Percentiles rank a stretch among this genome's conserved stretches.
phyloP scores from a whole-genome alignment of 2,888 invertebrate species.

The Limenitis camilla region DNA sequence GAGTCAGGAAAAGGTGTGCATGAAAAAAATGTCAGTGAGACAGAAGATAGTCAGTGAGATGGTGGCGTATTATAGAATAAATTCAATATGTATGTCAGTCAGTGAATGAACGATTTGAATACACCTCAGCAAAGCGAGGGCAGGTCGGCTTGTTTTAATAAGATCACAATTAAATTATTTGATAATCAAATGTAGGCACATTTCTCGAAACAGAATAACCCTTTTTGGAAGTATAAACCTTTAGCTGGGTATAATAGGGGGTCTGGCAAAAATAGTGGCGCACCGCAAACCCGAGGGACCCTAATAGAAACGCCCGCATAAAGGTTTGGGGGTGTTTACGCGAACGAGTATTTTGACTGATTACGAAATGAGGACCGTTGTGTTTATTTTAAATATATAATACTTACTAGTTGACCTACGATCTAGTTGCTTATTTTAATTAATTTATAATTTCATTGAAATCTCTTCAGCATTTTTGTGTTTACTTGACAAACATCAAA shows the following conservation, averaged over 20 bases:
- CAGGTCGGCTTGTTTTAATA: slow-evolving; percentile 3
- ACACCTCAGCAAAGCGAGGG: neutral
- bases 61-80: too few relatives aligned
- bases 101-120: neutral
- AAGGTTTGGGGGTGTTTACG: slow-evolving; percentile 25
- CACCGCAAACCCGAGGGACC: slow-evolving; percentile 25
- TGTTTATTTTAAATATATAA: neutral
- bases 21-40: too few relatives aligned
- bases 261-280: slow-evolving; percentile 31
- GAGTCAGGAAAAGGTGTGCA: too few relatives aligned
- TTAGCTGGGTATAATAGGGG: slow-evolving; percentile 29
- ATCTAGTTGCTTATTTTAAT: neutral
- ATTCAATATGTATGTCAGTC: neutral
- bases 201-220: slow-evolving; percentile 8
- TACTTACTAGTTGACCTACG: neutral
- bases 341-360: slow-evolving; percentile 1
- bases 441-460: too few relatives aligned
- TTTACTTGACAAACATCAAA: too few relatives aligned
- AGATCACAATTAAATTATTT: too few relatives aligned
- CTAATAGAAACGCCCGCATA: slow-evolving; percentile 29
- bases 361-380: neutral
- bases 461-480: too few relatives aligned
- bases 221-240: slow-evolving; percentile 24
- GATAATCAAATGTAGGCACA: slow-evolving; percentile 10
- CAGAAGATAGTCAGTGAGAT: too few relatives aligned